These are phyloP conservation scores for Hedychridium roseum DNA, from an alignment of 2,888 invertebrate species.

Conservation along the genomic window DNA sequence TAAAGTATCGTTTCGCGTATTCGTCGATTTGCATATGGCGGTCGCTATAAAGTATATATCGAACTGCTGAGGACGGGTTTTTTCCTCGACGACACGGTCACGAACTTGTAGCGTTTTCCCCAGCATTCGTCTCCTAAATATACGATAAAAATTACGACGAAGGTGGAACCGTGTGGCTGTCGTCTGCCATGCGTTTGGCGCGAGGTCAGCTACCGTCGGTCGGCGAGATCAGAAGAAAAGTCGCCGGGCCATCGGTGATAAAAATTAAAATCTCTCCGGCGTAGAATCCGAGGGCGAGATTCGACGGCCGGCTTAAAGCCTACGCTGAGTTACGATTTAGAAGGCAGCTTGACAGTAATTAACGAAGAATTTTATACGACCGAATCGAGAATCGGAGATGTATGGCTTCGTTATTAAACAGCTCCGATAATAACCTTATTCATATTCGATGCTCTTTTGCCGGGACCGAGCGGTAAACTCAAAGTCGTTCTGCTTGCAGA, in stretches of 20 bases:
- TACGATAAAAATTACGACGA: slow-evolving; percentile 8
- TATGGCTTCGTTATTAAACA: slow-evolving; percentile 40
- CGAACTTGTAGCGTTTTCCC: not conserved
- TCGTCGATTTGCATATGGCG: no score
- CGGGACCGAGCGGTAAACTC: no score
- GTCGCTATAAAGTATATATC: no score
- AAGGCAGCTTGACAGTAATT: slow-evolving; percentile 46
- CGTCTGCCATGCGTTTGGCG: slow-evolving; percentile 27
- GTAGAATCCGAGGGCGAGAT: not conserved
- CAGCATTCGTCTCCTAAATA: slow-evolving; percentile 22
- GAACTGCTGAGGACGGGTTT: no score
- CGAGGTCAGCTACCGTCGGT: slow-evolving; percentile 34
- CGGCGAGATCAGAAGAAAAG: slow-evolving; percentile 42
- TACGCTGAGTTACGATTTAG: slow-evolving; percentile 37
- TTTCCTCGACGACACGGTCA: not conserved
- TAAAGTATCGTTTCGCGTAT: no score
- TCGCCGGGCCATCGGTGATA: slow-evolving; percentile 29
- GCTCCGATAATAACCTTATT: slow-evolving; percentile 39
- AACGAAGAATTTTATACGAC: slow-evolving; percentile 43
- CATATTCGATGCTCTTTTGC: not conserved
- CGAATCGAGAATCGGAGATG: slow-evolving; percentile 31
- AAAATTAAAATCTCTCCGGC: slow-evolving; percentile 35
- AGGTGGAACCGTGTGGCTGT: slow-evolving; percentile 26
- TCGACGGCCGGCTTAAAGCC: slow-evolving; percentile 23
- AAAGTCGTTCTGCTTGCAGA: not conserved